Conservation (phyloP, 2,797 vertebrate species). For the Halcyon leucocephala region DNA sequence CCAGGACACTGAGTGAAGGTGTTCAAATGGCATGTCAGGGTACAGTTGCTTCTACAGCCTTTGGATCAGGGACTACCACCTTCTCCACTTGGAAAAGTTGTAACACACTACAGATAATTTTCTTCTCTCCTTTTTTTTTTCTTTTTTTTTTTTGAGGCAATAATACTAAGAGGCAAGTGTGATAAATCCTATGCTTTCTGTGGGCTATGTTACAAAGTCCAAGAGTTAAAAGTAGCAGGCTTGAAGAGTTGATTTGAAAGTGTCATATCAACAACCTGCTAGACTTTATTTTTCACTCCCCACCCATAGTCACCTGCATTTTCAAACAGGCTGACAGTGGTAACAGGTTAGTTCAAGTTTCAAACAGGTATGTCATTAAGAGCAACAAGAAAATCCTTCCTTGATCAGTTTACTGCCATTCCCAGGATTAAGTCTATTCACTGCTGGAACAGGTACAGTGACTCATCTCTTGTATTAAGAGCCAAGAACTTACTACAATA, state of each 20-base stretch:
- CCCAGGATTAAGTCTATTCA: neutral
- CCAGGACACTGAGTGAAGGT: neutral
- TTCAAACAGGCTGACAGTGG: neutral
- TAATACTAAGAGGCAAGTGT: neutral
- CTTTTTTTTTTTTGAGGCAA: too few species aligned
- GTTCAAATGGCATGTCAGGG: neutral
- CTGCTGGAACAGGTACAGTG: neutral
- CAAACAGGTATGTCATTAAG: neutral
- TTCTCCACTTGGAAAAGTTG: neutral
- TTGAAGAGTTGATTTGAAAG: neutral
- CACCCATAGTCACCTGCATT: conserved; percentile 23
- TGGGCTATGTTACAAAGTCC: neutral
- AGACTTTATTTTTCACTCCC: neutral
- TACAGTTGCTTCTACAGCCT: accelerated
- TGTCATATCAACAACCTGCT: neutral
- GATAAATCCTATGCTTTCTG: neutral
- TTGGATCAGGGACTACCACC: neutral
- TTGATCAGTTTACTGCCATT: neutral
- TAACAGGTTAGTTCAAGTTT: conserved; percentile 10
- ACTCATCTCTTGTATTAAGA: neutral
- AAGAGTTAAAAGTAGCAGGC: neutral
- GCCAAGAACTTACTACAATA: neutral
- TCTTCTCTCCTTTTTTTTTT: neutral
- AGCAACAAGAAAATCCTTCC: neutral
- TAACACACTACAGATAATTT: neutral